These are phyloP conservation scores for Ophthalmotilapia sp. DNA, from an alignment of 2,113 vertebrate species.

Conservation along the genomic window DNA sequence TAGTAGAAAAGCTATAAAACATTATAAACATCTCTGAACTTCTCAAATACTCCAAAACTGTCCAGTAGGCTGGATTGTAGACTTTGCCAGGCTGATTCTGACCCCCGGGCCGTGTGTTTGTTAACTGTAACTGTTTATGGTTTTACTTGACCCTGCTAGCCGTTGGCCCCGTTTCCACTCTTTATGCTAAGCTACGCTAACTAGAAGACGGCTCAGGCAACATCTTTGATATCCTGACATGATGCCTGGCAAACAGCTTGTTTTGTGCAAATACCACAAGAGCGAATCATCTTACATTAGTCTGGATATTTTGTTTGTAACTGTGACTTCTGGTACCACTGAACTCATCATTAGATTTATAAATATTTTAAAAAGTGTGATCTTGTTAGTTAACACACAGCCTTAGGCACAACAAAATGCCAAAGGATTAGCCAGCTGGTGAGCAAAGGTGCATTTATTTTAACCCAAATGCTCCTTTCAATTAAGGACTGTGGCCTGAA, in stretches of 20 bases:
- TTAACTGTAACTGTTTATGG: background rate
- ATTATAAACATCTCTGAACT: too few species aligned
- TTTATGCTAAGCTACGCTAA: background rate
- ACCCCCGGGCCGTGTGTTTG: background rate
- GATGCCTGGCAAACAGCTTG: background rate
- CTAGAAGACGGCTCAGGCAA: background rate
- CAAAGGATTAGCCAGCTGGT: background rate
- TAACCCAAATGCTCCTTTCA: constrained; percentile 4
- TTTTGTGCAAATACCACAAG: background rate
- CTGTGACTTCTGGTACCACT: background rate
- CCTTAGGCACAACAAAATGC: background rate
- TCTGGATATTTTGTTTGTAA: background rate
- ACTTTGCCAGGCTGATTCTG: background rate
- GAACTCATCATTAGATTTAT: background rate
- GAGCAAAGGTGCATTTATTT: background rate
- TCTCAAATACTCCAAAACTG: too few species aligned
- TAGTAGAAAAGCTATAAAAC: too few species aligned
- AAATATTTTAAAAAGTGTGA: background rate
- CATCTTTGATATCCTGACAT: background rate
- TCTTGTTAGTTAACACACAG: background rate
- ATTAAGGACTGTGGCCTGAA: background rate
- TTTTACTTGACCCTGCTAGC: background rate
- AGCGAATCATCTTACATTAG: background rate
- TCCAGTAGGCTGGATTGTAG: background rate
- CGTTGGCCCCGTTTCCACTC: background rate